Base-by-base conservation (phyloP, 2,888 invertebrate species). In the Noctua janthina region DNA sequence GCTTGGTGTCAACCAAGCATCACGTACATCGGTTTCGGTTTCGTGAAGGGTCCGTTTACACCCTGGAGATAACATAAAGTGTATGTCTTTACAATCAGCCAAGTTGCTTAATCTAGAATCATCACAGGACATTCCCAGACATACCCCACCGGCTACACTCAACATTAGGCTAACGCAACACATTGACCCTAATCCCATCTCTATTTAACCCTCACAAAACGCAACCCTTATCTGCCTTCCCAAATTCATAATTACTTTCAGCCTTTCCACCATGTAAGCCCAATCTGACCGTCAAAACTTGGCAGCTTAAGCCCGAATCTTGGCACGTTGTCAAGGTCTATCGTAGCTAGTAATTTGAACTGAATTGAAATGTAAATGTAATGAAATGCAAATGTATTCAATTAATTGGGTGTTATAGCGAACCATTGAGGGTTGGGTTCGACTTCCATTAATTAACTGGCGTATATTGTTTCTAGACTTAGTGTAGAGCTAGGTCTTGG, bases 331-430 rank as follows among this genome's bases (percentile, higher is more conserved):
- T 76, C 87, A 86, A 77, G 62, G 62, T 35, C 78, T 49, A 66
- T 66, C 66, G 70, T 77, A 79, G 68, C 76, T 82, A 85, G 88
- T 92, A 91, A 93, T 93, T 91, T 89, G 87, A 89, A 90, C 86
- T 79, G 81, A 88, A 93, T 93, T 91, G 91, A 90, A 91, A 93
- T 93, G 93, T 91, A 91, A 93, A 94, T 92, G 88, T 91, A 91
- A 92, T 91, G 81, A 84, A 86, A 92, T 93, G 93, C 92, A 92
- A 94, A 94, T 93, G 90, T 92, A 92, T 93, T 92, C 92, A 88
- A 92, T 92, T 93, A 93, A 94, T 93, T 91, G 91, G 81, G 82
- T 84, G 86, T 83, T 84, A 84, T 74, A 79, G 69, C 69, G 73
- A 68, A 59, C 67, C 43, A 77, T 83, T 86, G 89, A 89, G 85